These are phyloP conservation scores for Seira ritae DNA, from an alignment of 2,888 invertebrate species.

Conservation along the genomic window DNA sequence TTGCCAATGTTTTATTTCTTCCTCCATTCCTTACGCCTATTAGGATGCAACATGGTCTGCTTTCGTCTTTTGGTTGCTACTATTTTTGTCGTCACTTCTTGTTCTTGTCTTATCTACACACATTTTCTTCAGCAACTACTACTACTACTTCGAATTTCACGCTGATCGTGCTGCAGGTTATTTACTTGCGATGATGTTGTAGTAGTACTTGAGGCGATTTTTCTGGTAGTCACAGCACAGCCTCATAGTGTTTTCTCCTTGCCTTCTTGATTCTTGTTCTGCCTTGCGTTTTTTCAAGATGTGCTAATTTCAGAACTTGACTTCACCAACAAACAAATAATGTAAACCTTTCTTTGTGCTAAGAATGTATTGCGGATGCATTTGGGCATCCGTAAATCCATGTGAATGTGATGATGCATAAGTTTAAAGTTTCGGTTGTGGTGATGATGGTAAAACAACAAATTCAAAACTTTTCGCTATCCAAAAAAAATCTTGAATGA, in stretches of 20 bases:
- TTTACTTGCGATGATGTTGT: not conserved
- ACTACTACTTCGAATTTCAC: not conserved
- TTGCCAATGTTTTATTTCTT: not conserved
- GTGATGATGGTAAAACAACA: not conserved
- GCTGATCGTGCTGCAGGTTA: not conserved
- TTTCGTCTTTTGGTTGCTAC: not conserved
- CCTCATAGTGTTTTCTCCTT: not conserved
- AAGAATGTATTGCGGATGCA: not conserved
- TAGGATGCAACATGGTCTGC: no score
- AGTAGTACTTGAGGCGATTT: no score
- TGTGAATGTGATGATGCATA: not conserved
- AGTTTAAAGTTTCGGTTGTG: not conserved
- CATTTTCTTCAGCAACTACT: no score
- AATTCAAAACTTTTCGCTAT: not conserved
- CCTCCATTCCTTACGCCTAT: no score
- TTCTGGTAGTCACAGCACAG: no score
- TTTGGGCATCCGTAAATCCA: no score
- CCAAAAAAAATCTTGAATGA: no score
- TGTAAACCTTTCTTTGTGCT: not conserved
- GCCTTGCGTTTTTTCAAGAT: not conserved
- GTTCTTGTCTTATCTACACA: not conserved
- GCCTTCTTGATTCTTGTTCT: not conserved
- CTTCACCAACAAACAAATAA: not conserved
- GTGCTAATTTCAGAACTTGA: constrained; percentile 11
- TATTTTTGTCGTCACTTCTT: constrained; percentile 16